Conservation (phyloP, 92 coral and sea anemone species). For the Hydrozoanthus gracilis region DNA sequence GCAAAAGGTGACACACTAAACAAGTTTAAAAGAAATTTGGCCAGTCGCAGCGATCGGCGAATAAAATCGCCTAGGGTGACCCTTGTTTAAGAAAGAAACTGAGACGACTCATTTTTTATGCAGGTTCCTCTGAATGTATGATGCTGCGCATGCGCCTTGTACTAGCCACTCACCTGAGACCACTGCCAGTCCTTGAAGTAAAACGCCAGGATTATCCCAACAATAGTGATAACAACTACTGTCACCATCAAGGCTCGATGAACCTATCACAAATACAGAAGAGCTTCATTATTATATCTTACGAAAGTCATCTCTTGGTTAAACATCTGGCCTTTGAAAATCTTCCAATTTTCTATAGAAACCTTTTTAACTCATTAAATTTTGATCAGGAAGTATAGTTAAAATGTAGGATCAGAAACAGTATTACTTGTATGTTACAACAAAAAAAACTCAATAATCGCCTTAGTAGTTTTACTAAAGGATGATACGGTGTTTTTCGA, state of each 20-base stretch:
- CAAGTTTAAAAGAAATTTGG: not conserved
- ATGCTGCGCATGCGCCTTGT: no score
- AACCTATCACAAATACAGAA: slow-evolving; percentile 45
- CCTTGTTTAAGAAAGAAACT: not conserved
- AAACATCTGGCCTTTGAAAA: no score
- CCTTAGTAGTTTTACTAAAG: no score
- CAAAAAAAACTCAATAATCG: no score
- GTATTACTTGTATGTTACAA: no score
- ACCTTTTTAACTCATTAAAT: no score
- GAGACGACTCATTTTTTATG: not conserved
- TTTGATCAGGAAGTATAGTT: no score
- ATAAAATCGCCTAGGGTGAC: not conserved
- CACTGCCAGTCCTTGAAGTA: slow-evolving; percentile 62
- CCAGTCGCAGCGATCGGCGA: not conserved
- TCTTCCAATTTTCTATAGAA: no score
- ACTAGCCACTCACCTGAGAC: slow-evolving; percentile 62
- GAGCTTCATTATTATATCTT: not conserved
- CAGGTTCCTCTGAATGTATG: not conserved
- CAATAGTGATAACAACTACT: slow-evolving; percentile 60
- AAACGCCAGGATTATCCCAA: slow-evolving; percentile 64
- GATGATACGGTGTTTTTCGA: no score
- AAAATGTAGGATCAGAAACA: no score
- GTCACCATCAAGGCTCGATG: slow-evolving; percentile 67
- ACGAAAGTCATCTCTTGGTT: no score
- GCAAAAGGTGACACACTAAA: not conserved